These are phyloP conservation scores for Anoplopoma fimbria DNA, from an alignment of 2,113 vertebrate genomes.

Conservation along the genomic window DNA sequence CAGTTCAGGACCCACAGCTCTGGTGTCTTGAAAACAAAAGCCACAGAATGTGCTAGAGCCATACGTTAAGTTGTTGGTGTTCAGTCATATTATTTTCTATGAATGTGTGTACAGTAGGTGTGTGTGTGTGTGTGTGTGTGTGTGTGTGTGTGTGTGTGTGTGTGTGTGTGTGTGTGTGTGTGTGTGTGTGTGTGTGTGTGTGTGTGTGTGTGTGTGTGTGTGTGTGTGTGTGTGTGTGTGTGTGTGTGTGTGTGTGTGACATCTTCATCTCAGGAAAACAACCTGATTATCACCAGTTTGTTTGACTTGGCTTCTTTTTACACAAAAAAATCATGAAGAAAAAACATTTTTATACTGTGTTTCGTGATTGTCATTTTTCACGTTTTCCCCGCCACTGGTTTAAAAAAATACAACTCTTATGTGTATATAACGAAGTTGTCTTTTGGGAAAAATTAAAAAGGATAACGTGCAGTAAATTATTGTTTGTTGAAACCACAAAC, in stretches of 20 bases:
- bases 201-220: slow-evolving; percentile 5
- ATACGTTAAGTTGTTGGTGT: slow-evolving; percentile 39
- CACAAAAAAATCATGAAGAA: slow-evolving; percentile 32
- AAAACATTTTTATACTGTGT: slow-evolving; percentile 59
- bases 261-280: slow-evolving; percentile 71
- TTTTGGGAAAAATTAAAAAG: slow-evolving; percentile 23
- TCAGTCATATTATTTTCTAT: slow-evolving; percentile 51
- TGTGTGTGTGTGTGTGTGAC: slow-evolving; percentile 11
- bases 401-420: slow-evolving; percentile 35
- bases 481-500: slow-evolving; percentile 44
- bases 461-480: slow-evolving; percentile 31
- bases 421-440: slow-evolving; percentile 41
- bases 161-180: slow-evolving; percentile 4
- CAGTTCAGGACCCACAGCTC: slow-evolving; percentile 44
- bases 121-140: slow-evolving; percentile 7
- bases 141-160: not conserved
- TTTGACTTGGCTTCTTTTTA: slow-evolving; percentile 43
- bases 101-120: slow-evolving; percentile 29
- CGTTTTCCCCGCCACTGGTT: slow-evolving; percentile 30
- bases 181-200: slow-evolving; percentile 11
- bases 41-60: slow-evolving; percentile 61
- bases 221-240: not conserved
- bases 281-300: slow-evolving; percentile 44
- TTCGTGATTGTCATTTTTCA: slow-evolving; percentile 61
- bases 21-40: slow-evolving; percentile 47